phyloP scores from a whole-genome alignment of 2,888 invertebrate species.

The Ormyrus nitidulus region DNA sequence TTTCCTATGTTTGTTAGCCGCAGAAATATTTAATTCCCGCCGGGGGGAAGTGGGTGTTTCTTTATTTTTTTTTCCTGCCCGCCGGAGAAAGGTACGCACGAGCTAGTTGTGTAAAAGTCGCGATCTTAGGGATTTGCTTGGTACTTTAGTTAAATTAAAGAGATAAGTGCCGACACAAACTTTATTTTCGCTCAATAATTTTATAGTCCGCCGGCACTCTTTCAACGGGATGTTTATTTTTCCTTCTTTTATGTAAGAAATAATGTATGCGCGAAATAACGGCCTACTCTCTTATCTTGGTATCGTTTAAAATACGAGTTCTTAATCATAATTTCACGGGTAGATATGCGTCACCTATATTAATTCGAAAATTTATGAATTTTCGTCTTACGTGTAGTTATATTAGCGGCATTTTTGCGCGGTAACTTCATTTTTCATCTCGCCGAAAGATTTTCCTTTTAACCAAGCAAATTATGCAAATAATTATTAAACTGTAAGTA shows the following conservation, averaged over 20 bases:
- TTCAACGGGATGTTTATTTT: background rate
- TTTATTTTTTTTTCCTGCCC: background rate
- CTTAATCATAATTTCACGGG: conserved; percentile 17
- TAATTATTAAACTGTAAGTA: too few relatives aligned
- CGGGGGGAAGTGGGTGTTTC: background rate
- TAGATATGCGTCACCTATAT: background rate
- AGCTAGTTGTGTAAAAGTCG: background rate
- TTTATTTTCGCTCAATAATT: conserved; percentile 7
- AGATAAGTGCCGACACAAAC: background rate
- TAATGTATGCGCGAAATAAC: conserved; percentile 9
- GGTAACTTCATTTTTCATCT: too few relatives aligned
- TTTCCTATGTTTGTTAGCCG: background rate
- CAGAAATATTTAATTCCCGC: conserved; percentile 14
- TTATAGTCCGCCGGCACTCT: too few relatives aligned
- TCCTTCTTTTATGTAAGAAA: conserved; percentile 15
- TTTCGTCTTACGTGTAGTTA: background rate
- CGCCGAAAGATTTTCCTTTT: too few relatives aligned
- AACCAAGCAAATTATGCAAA: too few relatives aligned
- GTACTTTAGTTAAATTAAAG: conserved; percentile 11
- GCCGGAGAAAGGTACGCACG: background rate
- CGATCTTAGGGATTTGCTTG: conserved; percentile 1
- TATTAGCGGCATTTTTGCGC: too few relatives aligned
- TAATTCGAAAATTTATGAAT: conserved; percentile 29
- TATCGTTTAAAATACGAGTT: background rate
- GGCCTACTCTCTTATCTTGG: too few relatives aligned